These are phyloP conservation scores for Deroptyus accipitrinus DNA, from an alignment of 2,113 vertebrate species.

Conservation along the genomic window DNA sequence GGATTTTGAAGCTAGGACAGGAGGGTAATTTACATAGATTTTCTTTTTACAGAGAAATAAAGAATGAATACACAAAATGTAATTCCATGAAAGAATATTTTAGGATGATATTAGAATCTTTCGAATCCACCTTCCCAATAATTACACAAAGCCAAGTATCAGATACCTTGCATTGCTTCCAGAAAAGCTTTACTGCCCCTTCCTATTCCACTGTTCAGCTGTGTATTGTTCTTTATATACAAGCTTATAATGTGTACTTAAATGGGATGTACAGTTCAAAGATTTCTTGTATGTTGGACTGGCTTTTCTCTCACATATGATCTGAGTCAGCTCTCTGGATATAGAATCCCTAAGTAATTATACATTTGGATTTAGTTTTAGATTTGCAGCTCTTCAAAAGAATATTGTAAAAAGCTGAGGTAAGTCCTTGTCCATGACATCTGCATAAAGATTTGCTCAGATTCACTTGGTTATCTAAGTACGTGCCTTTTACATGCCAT, in stretches of 20 bases:
- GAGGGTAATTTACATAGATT: neutral
- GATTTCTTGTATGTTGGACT: neutral
- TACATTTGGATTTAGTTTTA: slow-evolving; percentile 44
- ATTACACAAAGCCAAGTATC: neutral
- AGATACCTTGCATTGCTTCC: neutral
- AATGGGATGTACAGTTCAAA: slow-evolving; percentile 2
- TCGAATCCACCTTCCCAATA: neutral
- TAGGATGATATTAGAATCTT: neutral
- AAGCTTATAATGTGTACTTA: neutral
- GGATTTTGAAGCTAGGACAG: neutral
- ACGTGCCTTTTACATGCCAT: slow-evolving; percentile 21
- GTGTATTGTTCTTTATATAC: neutral
- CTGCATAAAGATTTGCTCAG: slow-evolving; percentile 33
- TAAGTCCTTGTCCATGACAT: slow-evolving; percentile 34
- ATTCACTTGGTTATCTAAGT: slow-evolving; percentile 37
- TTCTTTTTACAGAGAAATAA: neutral
- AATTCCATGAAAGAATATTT: neutral
- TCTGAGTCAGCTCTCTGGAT: neutral
- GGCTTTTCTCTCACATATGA: neutral
- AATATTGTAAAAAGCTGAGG: slow-evolving; percentile 26
- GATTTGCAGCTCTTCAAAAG: slow-evolving; percentile 42
- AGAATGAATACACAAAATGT: neutral
- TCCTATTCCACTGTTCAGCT: neutral
- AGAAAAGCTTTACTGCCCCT: neutral
- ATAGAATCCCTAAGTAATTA: slow-evolving; percentile 13